Percentiles rank a stretch among this genome's conserved stretches.
phyloP scores from a whole-genome alignment of 2,797 vertebrate species.

The Brachymystax lenok region DNA sequence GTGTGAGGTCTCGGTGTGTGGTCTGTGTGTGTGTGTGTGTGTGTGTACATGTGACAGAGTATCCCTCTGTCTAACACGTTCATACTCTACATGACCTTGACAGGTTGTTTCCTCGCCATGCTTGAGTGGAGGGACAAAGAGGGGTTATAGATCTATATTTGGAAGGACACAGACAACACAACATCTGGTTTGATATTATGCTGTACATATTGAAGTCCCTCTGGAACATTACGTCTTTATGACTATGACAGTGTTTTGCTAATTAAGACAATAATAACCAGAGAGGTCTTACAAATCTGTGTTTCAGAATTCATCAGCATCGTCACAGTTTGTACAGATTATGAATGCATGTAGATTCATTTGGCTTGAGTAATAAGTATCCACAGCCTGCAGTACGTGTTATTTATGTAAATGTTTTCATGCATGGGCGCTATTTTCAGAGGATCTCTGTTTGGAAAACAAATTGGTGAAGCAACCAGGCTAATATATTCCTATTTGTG shows the following conservation, averaged over 20 bases:
- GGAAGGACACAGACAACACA: neutral
- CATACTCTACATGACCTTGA: constrained; percentile 29
- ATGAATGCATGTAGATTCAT: neutral
- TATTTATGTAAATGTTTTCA: neutral
- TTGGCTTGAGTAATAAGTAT: neutral
- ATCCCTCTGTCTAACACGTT: constrained; percentile 24
- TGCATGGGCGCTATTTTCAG: neutral
- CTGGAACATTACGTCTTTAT: neutral
- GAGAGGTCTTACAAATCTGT: neutral
- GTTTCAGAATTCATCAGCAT: constrained; percentile 1
- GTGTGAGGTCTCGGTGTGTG: constrained; percentile 1
- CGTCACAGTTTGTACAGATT: neutral
- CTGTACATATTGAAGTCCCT: neutral
- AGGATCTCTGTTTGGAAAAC: neutral
- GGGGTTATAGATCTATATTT: neutral
- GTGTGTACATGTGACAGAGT: constrained; percentile 1
- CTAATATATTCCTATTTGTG: constrained; percentile 1
- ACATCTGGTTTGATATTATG: neutral
- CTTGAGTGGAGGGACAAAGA: constrained; percentile 1
- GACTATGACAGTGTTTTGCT: neutral
- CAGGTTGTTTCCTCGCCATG: constrained; percentile 6
- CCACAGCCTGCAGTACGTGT: neutral
- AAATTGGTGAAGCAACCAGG: neutral
- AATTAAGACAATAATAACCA: neutral
- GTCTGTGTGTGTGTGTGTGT: constrained; percentile 20